phyloP scores from a whole-genome alignment of 2,113 vertebrate genomes.

The Lathamus discolor region DNA sequence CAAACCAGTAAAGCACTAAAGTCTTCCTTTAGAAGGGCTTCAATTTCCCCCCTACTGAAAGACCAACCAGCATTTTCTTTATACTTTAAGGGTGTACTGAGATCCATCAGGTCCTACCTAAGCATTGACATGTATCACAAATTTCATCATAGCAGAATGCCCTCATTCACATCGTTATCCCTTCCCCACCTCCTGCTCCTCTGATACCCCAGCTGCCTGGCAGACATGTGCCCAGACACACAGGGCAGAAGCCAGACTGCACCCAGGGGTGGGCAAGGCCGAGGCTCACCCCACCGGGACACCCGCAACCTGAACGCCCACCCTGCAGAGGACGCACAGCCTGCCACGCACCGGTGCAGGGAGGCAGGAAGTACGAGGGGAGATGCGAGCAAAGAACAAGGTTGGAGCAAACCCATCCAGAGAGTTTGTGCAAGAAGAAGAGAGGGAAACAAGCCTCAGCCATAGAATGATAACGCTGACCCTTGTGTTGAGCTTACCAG shows the following conservation, averaged over 20 bases:
- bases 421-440: neutral
- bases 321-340: neutral
- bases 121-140: accelerated
- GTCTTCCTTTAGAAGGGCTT: neutral
- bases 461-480: neutral
- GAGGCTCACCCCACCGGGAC: neutral
- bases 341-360: neutral
- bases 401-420: neutral
- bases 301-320: accelerated
- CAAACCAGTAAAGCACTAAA: neutral
- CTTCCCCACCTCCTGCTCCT: neutral
- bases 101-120: neutral
- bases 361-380: neutral
- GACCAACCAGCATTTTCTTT: neutral
- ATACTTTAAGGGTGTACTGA: neutral
- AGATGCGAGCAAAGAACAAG: neutral
- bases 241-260: accelerated
- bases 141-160: accelerated
- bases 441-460: neutral
- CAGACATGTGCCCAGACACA: neutral
- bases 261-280: accelerated
- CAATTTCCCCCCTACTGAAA: neutral
- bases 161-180: neutral
- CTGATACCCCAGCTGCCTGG: accelerated
- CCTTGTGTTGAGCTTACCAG: neutral